A percentile compares a stretch with the other conserved stretches of the same genome.
Evolutionary conservation across 1,140 invertebrate species (phyloP).

Genomic region (Nephila pilipes): DNA sequence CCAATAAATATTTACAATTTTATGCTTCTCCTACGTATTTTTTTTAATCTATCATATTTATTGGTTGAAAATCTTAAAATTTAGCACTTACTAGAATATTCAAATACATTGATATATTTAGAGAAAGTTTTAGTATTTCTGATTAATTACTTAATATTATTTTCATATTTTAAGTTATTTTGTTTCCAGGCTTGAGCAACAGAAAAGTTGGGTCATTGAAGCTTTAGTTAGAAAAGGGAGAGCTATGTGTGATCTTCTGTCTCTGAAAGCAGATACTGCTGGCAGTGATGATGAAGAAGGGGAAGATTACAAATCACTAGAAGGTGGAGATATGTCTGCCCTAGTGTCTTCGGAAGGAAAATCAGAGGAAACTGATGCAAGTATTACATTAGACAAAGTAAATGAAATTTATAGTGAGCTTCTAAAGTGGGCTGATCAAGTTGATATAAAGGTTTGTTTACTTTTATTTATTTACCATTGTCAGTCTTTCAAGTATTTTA

Average conservation of each 20-base stretch:
- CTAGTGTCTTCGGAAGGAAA: background rate
- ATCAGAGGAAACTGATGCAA: slow-evolving; percentile 5
- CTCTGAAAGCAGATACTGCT: background rate
- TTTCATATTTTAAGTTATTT: no score
- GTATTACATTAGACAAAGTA: slow-evolving; percentile 83
- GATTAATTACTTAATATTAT: no score
- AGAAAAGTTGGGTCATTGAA: slow-evolving; percentile 89
- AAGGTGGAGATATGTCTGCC: background rate
- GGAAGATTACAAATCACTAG: background rate
- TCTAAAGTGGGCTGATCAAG: slow-evolving; percentile 89
- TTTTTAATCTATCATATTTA: no score
- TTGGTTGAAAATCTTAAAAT: no score
- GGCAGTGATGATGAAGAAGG: slow-evolving; percentile 36
- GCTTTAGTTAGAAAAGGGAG: slow-evolving; percentile 88
- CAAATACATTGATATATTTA: no score
- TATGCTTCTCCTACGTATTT: no score
- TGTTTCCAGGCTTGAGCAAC: slow-evolving; percentile 88
- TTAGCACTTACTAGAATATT: no score
- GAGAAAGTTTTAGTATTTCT: no score
- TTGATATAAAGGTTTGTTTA: slow-evolving; percentile 87
- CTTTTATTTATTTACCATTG: background rate
- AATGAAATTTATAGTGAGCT: slow-evolving; percentile 86
- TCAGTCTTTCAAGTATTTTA: background rate
- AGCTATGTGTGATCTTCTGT: slow-evolving; percentile 86
- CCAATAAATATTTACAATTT: no score